phyloP scores from a whole-genome alignment of 1,140 invertebrate species.

The Eurosta solidaginis region DNA sequence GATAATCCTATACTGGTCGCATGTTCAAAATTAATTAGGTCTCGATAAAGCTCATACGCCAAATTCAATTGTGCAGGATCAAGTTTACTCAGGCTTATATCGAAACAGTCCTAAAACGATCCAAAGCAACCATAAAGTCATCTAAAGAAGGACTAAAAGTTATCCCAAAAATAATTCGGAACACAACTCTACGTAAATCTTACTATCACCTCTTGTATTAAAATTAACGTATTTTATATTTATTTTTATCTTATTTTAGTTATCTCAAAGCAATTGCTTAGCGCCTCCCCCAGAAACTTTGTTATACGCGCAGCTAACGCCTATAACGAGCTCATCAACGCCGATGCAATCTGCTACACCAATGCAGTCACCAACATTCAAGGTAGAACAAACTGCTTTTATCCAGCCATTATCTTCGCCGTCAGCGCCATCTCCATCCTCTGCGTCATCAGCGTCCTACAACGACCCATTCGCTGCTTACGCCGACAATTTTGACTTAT shows the following conservation, averaged over 20 bases:
- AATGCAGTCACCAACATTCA: background rate
- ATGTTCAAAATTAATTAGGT: too few species aligned
- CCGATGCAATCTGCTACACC: background rate
- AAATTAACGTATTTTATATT: too few species aligned
- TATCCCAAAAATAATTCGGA: too few species aligned
- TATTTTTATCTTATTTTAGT: background rate
- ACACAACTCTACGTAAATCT: too few species aligned
- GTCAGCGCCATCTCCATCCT: background rate
- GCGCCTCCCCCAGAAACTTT: background rate
- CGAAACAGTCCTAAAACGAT: too few species aligned
- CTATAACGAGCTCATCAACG: background rate
- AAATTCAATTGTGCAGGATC: too few species aligned
- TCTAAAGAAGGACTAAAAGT: too few species aligned
- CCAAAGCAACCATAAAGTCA: too few species aligned
- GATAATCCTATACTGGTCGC: too few species aligned
- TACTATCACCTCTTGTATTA: too few species aligned
- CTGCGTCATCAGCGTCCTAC: background rate
- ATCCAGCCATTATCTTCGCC: background rate
- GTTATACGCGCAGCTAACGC: background rate
- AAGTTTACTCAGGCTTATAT: too few species aligned
- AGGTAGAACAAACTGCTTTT: background rate
- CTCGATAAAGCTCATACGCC: too few species aligned
- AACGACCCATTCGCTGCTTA: constrained; percentile 68
- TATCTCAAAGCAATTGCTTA: constrained; percentile 3
- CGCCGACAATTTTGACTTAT: constrained; percentile 73